Evolutionary conservation across 2,797 vertebrate species (phyloP), one percentile per base, ranked within the genome.

Genomic region (Acanthornis magna): DNA sequence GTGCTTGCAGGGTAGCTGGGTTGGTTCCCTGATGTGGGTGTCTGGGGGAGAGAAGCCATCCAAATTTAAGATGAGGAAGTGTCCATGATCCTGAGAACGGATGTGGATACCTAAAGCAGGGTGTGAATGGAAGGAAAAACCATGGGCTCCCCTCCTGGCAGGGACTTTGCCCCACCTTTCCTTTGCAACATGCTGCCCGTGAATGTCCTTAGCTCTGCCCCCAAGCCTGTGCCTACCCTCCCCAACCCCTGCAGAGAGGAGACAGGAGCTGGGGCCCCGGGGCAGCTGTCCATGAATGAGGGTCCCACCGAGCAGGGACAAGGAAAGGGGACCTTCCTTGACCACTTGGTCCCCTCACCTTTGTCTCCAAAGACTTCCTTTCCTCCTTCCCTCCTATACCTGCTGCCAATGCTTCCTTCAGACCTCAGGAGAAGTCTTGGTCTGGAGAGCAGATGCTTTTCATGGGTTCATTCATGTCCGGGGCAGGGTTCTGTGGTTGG

Each of bases 281-380:
- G 32, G 47, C 16, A 57, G 12, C 62, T 65, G 32, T 45, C 62
- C 25, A 12, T 25, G 29, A 57, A 32, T 34, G 23, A 88, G 6
- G 19, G 36, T 73, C 57, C 48, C 20, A 16, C 67, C 30, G 51
- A 36, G 34, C 42, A 77, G 26, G 18, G 29, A 25, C n/a, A 63
- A 66, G 54, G 50, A 86, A 93, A 77, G 53, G 23, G 23, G 25
- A 47, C 5, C 22, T 48, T 68, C 21, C 57, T 71, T 67, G 26
- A 4, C 29, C 25, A 43, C 40, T 85, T 67, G 17, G 23, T 85
- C 23, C 30, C 17, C 7, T 54, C 38, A 67, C 30, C 21, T 79
- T 60, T 48, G 20, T 50, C 57, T 83, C 61, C 57, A 78, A 85
- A 89, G 19, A 29, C 25, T 94, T 88, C 32, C 36, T 79, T 88